Base-by-base conservation (phyloP, 2,113 vertebrate species). In the Prunella fulvescens region DNA sequence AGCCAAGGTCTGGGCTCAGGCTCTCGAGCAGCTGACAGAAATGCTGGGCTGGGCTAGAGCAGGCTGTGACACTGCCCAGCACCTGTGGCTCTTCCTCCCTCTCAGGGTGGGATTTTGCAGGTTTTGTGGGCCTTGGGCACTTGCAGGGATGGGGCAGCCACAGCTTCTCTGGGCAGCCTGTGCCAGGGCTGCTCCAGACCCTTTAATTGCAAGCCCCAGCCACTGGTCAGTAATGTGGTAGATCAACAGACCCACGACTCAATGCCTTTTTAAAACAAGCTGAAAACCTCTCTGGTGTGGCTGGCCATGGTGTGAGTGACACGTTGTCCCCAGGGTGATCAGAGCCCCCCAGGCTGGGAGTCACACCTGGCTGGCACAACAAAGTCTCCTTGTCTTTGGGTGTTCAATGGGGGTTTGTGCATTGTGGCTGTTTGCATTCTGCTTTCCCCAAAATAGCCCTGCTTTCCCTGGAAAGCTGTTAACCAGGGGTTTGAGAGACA, bases 351-450 rank as follows among this genome's bases (percentile, higher is more conserved):
- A 82, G 94, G 58, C 97, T 67, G 83, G 20, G 76, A 77, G 48
- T 87, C 81, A 44, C 97, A 66, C 88, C 31, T 74, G 78, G 81
- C 88, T 93, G 93, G 94, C 96, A 80, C 82, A 76, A 97, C 95
- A 97, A 85, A 79, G 92, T 89, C 51, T 28, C 93, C 95, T 97
- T 96, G 95, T 98, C 92, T 88, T 74, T 47, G 77, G 83, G 86
- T 58, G 81, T 50, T 44, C 92, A 92, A 19, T 61, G 83, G 76
- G 76, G 90, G 82, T n/a, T 70, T 84, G 60, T 93, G 84, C 73
- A 28, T 71, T 86, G 92, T 91, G 91, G 26, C 1, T 53, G 19
- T 1, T 54, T 9, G 0, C 35, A 2, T 77, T 93, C 90, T 73
- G 77, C 80, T 80, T 51, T 50, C 88, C 95, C 53, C 58, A 44